phyloP scores from a whole-genome alignment of 1,140 invertebrate genomes.

The Planococcus citri region DNA sequence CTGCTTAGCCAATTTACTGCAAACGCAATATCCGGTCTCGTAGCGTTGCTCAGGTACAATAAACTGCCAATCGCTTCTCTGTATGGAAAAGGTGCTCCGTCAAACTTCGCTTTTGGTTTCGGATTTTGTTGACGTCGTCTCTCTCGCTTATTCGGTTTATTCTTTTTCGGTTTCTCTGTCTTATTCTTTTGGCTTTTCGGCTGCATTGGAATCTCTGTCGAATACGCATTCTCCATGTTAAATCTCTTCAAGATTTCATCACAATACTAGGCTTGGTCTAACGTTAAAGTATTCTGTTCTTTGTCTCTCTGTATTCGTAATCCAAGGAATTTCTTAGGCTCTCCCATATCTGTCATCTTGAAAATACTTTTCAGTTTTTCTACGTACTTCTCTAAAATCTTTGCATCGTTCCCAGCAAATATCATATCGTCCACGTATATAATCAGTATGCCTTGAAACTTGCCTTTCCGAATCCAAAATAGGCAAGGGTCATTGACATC shows the following conservation, averaged over 20 bases:
- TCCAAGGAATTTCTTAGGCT: conserved; percentile 28
- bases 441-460: background rate
- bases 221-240: conserved; percentile 32
- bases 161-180: conserved; percentile 19
- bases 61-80: conserved; percentile 32
- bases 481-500: background rate
- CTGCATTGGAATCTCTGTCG: conserved; percentile 34
- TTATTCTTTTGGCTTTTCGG: too few species aligned
- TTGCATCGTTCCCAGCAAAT: background rate
- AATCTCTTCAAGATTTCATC: conserved; percentile 33
- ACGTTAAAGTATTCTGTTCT: conserved; percentile 18
- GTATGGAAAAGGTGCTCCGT: too few species aligned
- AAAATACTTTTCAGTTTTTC: conserved; percentile 29
- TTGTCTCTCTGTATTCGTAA: background rate
- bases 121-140: conserved; percentile 23
- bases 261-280: conserved; percentile 34
- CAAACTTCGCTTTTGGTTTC: too few species aligned
- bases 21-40: conserved; percentile 35
- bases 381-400: background rate
- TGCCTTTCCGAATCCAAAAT: background rate
- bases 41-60: conserved; percentile 31
- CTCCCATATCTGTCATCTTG: conserved; percentile 32
- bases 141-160: conserved; percentile 27
- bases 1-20: conserved; percentile 30
- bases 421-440: background rate